These are phyloP conservation scores for Campoplex nolae DNA, from an alignment of 2,888 invertebrate species.

Conservation along the genomic window DNA sequence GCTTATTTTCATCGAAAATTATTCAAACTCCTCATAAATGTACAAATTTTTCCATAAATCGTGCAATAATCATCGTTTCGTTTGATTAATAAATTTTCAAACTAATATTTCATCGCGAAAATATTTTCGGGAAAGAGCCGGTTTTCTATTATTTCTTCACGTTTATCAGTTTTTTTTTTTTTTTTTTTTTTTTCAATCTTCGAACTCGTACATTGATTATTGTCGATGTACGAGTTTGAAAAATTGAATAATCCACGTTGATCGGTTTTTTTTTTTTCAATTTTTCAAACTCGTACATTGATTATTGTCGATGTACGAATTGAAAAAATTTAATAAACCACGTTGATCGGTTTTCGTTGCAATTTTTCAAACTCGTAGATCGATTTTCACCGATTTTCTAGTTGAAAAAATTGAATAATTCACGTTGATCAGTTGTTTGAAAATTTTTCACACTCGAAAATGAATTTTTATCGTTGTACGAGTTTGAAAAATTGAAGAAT, in stretches of 20 bases:
- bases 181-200: background rate
- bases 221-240: background rate
- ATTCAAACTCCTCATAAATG: background rate
- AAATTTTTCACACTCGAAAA: no score
- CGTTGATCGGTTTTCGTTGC: no score
- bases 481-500: no score
- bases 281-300: no score
- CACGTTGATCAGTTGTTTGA: no score
- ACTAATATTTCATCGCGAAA: background rate
- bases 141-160: background rate
- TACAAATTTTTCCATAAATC: background rate
- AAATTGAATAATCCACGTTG: no score
- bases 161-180: background rate
- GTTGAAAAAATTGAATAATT: no score
- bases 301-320: background rate
- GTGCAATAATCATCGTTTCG: background rate
- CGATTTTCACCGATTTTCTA: background rate
- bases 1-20: background rate
- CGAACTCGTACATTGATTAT: background rate
- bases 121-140: background rate
- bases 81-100: background rate
- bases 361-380: no score
- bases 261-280: no score
- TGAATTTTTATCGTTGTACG: background rate
- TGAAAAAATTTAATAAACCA: no score